Evolutionary conservation across 2,888 invertebrate genomes (phyloP).

Genomic region (Syrphus vitripennis): DNA sequence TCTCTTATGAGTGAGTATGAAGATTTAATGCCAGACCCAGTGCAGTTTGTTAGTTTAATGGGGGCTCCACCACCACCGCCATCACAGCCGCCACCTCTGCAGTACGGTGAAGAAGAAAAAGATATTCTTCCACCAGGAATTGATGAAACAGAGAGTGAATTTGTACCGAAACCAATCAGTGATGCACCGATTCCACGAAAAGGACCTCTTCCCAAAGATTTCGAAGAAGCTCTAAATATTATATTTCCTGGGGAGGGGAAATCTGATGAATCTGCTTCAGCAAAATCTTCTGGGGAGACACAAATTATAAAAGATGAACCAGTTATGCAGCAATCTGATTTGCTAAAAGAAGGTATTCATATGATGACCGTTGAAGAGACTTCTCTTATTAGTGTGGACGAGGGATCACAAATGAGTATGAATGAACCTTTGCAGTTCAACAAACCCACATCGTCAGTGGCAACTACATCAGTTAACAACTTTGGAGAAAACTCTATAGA

Average conservation of each 20-base stretch:
- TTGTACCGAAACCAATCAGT: constrained; percentile 81
- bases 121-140: constrained; percentile 80
- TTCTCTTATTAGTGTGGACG: constrained; percentile 74
- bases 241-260: constrained; percentile 83
- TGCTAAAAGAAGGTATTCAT: constrained; percentile 79
- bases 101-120: constrained; percentile 75
- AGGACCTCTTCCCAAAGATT: constrained; percentile 83
- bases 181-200: constrained; percentile 81
- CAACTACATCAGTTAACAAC: constrained; percentile 46
- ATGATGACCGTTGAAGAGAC: constrained; percentile 78
- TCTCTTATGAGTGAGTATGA: constrained; percentile 80
- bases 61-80: constrained; percentile 80
- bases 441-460: constrained; percentile 65
- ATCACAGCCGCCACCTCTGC: constrained; percentile 74
- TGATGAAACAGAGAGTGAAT: constrained; percentile 80
- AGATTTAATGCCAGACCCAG: constrained; percentile 81
- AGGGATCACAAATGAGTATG: constrained; percentile 76
- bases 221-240: constrained; percentile 84
- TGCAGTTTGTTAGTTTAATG: constrained; percentile 80
- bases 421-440: constrained; percentile 76
- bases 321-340: constrained; percentile 76
- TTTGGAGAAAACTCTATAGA: constrained; percentile 56
- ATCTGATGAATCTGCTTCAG: constrained; percentile 73
- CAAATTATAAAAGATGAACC: constrained; percentile 77
- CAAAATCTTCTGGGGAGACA: constrained; percentile 72